Base-by-base conservation (phyloP, 2,113 vertebrate genomes). In the Gymnocephalus cernua region DNA sequence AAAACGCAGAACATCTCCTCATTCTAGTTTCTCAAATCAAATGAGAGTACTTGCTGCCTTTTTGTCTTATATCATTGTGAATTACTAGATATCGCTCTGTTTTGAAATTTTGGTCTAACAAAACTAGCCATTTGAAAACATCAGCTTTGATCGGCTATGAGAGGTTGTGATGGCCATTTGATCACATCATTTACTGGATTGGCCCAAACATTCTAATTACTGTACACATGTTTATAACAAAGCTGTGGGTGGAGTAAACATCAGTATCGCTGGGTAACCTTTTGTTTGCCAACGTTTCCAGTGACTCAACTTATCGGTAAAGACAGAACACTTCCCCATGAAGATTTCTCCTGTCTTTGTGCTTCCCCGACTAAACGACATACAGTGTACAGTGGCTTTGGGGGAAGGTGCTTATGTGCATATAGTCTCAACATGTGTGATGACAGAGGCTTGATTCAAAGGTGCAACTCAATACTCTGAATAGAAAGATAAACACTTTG, bases 261-360 rank as follows among this genome's bases (percentile, higher is more conserved):
- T 2, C 27, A 6, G 16, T n/a, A n/a, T n/a, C n/a, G n/a, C n/a
- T n/a, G n/a, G n/a, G n/a, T n/a, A n/a, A n/a, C n/a, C n/a, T n/a
- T n/a, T n/a, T n/a, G n/a, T n/a, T n/a, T n/a, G n/a, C n/a, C n/a
- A n/a, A n/a, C n/a, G n/a, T 76, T 61, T 47, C 56, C 25, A 59
- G 14, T 27, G 29, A 59, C 25, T 82, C 25, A 62, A n/a, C 12
- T 19, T 3, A 15, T 18, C 1, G 0, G 23, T 35, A 3, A 80
- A 65, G 19, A 84, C 9, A 32, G 27, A 73, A 35, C 23, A 86
- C 83, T 88, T 92, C 88, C 84, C 25, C 35, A 41, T 74, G 2
- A 25, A 63, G 13, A 50, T 41, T 56, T 51, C 9, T 53, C 32
- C 8, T 27, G 1, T 59, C 27, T 67, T n/a, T 56, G 15, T 16